Base-by-base conservation (phyloP, 2,888 invertebrate species). In the Chouioia cunea region DNA sequence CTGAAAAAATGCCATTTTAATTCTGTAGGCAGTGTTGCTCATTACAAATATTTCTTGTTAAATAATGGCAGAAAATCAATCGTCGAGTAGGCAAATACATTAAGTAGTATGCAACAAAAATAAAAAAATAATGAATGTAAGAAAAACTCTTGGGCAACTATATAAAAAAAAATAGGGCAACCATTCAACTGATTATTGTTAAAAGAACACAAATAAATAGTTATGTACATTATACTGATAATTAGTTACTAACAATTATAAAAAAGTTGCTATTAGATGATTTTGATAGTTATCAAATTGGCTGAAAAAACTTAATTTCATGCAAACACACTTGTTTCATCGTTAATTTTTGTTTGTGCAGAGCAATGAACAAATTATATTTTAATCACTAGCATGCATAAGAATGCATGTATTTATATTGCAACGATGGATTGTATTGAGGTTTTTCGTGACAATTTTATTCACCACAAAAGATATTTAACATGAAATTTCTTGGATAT, bases 201-300 rank as follows among this genome's bases (percentile, higher is more conserved):
- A 20, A 52, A 64, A 66, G 36, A 44, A 70, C n/a, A n/a, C n/a
- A 50, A 36, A 53, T 16, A 50, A 43, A 59, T 64, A 72, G 10
- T 10, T 6, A 36, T 36, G 36, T 36, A 36, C 12, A 6, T 36
- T 36, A n/a, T n/a, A n/a, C 36, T 36, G 27, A 63, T 62, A 63
- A 53, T 60, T 65, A 65, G 65, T 69, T 58, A 62, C 62, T 52
- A 18, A 59, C 64, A 22, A 70, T n/a, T n/a, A 64, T 23, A 65
- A 71, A 75, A 76, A 70, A 72, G 76, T 66, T 78, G 75, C 77
- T 78, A 74, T 73, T 81, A 80, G 77, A 75, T 78, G 74, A 79
- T 79, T 82, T 80, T 82, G 82, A 83, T 83, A 82, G 79, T 79
- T 75, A 74, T 74, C 67, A 76, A 76, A 73, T 69, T 75, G 74